Conservation (phyloP, 1,140 invertebrate genomes). For the Xylocopa sonorina region DNA sequence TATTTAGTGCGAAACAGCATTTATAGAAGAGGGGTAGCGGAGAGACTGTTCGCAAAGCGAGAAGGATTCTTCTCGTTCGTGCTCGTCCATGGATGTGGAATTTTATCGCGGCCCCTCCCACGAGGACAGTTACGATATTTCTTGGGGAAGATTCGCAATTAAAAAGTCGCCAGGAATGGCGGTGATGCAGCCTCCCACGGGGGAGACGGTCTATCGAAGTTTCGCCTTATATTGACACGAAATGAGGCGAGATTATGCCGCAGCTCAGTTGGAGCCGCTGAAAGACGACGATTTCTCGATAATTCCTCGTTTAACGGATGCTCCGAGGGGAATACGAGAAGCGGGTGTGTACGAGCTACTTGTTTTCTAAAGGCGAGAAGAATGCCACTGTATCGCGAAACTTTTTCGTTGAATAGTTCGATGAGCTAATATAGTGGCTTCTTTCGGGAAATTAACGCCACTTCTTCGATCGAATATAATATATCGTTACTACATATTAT, state of each 20-base stretch:
- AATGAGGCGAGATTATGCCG: conserved; percentile 29
- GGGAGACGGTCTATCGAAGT: conserved; percentile 11
- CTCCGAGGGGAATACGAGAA: background rate
- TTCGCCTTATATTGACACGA: conserved; percentile 26
- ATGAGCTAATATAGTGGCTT: background rate
- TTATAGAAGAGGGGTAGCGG: background rate
- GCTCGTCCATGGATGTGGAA: background rate
- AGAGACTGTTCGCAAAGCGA: conserved; percentile 3
- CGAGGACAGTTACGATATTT: conserved; percentile 14
- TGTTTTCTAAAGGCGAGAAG: background rate
- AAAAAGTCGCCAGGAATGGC: conserved; percentile 14
- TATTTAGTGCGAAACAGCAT: too few species aligned
- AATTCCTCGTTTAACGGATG: conserved; percentile 19
- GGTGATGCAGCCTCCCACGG: background rate
- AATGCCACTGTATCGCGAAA: background rate
- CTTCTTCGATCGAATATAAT: too few species aligned
- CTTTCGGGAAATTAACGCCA: background rate
- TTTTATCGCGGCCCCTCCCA: background rate
- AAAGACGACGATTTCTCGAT: conserved; percentile 30
- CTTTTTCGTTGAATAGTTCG: background rate
- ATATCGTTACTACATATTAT: too few species aligned
- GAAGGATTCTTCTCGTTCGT: background rate
- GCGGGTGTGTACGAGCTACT: background rate
- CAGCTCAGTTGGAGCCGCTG: conserved; percentile 2
- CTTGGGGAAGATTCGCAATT: conserved; percentile 30